A percentile compares a stretch with the other conserved stretches of the same genome.
Conservation (phyloP, 2,113 vertebrate genomes). For the Pao palembangensis region DNA sequence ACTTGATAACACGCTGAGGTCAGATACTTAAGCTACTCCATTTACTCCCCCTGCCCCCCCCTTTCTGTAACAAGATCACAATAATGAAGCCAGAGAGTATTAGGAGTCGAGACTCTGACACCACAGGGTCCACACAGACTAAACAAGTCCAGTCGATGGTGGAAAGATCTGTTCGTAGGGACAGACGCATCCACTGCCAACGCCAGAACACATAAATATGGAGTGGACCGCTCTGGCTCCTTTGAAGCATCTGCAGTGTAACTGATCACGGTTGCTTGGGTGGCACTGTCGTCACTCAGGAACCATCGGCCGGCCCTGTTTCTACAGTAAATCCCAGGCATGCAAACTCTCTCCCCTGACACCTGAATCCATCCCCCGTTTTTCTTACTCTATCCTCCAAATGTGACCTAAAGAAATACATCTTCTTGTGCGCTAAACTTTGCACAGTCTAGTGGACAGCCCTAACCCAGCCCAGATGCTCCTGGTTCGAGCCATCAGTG, state of each 20-base stretch:
- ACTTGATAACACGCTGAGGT: constrained; percentile 76
- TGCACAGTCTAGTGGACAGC: constrained; percentile 6
- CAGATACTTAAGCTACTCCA: constrained; percentile 57
- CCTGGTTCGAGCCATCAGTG: constrained; percentile 48
- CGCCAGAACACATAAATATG: constrained; percentile 80
- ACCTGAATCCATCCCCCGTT: constrained; percentile 7
- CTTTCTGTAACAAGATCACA: constrained; percentile 86
- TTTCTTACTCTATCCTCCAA: constrained; percentile 37
- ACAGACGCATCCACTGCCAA: constrained; percentile 65
- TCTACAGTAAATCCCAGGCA: constrained; percentile 54
- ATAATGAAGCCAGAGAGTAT: constrained; percentile 81
- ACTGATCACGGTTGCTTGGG: constrained; percentile 69
- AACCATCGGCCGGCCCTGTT: constrained; percentile 64
- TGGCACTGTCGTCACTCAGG: constrained; percentile 68
- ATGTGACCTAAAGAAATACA: constrained; percentile 19
- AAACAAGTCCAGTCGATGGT: constrained; percentile 84
- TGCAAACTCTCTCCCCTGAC: constrained; percentile 27
- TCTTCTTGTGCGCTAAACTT: constrained; percentile 15
- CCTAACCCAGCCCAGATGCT: constrained; percentile 1
- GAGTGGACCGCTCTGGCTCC: constrained; percentile 64
- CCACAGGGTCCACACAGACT: constrained; percentile 83
- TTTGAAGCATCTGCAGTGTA: constrained; percentile 75
- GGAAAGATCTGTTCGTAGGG: constrained; percentile 78
- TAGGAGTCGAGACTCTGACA: constrained; percentile 80
- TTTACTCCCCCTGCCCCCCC: constrained; percentile 38